Evolutionary conservation across 2,113 vertebrate species (phyloP).

Genomic region (Protomyctophum bolini): DNA sequence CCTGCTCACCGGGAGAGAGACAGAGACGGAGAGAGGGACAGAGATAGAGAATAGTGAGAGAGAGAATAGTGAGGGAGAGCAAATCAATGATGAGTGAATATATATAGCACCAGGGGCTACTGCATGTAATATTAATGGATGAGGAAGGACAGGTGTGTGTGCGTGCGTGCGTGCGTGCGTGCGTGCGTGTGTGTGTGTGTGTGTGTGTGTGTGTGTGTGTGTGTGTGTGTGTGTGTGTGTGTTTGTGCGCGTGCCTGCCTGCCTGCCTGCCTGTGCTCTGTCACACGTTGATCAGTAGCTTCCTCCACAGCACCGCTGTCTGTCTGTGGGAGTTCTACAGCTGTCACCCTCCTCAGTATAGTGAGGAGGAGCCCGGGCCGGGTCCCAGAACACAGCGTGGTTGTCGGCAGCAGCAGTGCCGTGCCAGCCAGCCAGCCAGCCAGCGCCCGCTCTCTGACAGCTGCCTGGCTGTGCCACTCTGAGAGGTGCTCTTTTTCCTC

Average conservation of each 20-base stretch:
- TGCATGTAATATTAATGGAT: slow-evolving; percentile 74
- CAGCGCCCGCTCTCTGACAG: slow-evolving; percentile 58
- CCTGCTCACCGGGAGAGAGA: slow-evolving; percentile 38
- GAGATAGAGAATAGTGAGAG: background rate
- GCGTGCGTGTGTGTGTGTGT: background rate
- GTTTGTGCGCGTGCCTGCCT: too few relatives aligned
- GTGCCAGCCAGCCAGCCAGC: slow-evolving; percentile 27
- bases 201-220: background rate
- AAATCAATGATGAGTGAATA: slow-evolving; percentile 71
- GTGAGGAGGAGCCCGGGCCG: slow-evolving; percentile 54
- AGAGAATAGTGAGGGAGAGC: slow-evolving; percentile 2
- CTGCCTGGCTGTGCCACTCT: slow-evolving; percentile 49
- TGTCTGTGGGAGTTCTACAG: slow-evolving; percentile 71
- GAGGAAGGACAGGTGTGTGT: slow-evolving; percentile 24
- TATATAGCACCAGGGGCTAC: slow-evolving; percentile 64
- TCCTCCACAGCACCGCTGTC: slow-evolving; percentile 40
- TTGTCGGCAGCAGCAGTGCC: slow-evolving; percentile 31
- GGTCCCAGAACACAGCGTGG: slow-evolving; percentile 52
- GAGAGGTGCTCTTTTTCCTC: slow-evolving; percentile 44
- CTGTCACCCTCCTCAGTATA: slow-evolving; percentile 67
- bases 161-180: slow-evolving; percentile 15
- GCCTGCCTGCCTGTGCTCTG: too few relatives aligned
- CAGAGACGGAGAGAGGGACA: background rate
- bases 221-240: background rate
- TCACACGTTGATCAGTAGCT: slow-evolving; percentile 50